These are phyloP conservation scores for Sweltsa coloradensis DNA, from an alignment of 1,140 invertebrate species.

Conservation along the genomic window DNA sequence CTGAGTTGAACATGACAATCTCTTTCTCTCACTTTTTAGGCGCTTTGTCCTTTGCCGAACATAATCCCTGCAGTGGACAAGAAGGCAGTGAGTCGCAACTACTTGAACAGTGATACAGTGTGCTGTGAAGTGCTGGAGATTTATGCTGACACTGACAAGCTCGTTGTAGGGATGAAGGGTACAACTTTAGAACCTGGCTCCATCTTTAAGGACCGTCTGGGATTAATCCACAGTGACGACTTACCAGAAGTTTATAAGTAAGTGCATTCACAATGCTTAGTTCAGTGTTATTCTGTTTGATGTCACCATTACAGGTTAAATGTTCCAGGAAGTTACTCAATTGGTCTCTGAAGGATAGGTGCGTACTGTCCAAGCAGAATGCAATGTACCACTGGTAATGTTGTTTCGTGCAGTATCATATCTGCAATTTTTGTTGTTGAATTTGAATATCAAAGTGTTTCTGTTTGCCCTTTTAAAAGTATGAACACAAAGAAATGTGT, in stretches of 20 bases:
- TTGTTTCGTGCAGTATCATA: no score
- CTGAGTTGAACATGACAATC: no score
- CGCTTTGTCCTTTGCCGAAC: conserved; percentile 52
- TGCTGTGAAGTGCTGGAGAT: conserved; percentile 82
- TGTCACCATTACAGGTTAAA: no score
- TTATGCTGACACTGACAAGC: conserved; percentile 72
- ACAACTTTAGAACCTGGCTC: conserved; percentile 42
- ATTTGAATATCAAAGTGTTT: no score
- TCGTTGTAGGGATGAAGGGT: conserved; percentile 76
- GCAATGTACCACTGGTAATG: no score
- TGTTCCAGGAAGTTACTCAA: background rate
- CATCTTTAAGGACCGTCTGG: conserved; percentile 37
- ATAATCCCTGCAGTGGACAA: conserved; percentile 66
- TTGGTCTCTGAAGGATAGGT: conserved; percentile 8
- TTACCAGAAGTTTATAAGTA: conserved; percentile 81
- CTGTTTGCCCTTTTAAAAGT: no score
- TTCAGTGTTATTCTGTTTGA: no score
- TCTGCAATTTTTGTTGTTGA: no score
- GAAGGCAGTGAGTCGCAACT: conserved; percentile 62
- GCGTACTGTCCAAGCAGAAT: no score
- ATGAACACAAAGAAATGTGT: no score
- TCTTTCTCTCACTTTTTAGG: conserved; percentile 35
- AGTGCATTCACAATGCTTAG: conserved; percentile 28
- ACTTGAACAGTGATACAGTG: conserved; percentile 69
- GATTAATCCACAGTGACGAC: conserved; percentile 71